Conservation (phyloP, 64 coral and sea anemone genomes). For the Pocillopora verrucosa region DNA sequence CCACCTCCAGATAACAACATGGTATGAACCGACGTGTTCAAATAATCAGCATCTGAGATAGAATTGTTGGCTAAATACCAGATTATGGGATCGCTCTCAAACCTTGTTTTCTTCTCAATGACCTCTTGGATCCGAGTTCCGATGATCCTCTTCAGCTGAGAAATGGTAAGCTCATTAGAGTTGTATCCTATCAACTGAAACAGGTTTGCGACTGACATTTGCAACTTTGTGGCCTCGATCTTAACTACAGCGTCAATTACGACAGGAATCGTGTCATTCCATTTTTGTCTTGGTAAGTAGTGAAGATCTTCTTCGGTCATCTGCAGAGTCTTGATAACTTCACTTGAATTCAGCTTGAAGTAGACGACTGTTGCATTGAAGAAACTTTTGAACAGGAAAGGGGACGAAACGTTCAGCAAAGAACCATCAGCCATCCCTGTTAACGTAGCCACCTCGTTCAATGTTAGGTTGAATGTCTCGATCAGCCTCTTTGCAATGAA, state of each 20-base stretch:
- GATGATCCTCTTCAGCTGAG: conserved; percentile 1
- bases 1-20: conserved; percentile 30
- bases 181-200: neutral
- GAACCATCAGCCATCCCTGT: conserved; percentile 9
- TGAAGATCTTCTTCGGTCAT: conserved; percentile 10
- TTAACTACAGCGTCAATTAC: neutral
- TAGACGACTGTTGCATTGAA: conserved; percentile 53
- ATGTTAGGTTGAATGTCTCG: conserved; percentile 53
- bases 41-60: conserved; percentile 16
- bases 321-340: conserved; percentile 30
- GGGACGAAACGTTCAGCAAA: conserved; percentile 10
- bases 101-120: neutral
- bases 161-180: neutral
- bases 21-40: neutral
- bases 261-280: conserved; percentile 30
- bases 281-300: conserved; percentile 54
- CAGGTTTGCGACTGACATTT: neutral
- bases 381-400: conserved; percentile 44
- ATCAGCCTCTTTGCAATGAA: neutral
- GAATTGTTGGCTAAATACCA: conserved; percentile 20
- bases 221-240: neutral
- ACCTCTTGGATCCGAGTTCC: neutral
- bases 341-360: conserved; percentile 41
- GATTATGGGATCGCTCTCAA: conserved; percentile 30
- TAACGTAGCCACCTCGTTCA: conserved; percentile 23